Conservation (phyloP, 2,113 vertebrate species). For the Aegotheles bennettii region DNA sequence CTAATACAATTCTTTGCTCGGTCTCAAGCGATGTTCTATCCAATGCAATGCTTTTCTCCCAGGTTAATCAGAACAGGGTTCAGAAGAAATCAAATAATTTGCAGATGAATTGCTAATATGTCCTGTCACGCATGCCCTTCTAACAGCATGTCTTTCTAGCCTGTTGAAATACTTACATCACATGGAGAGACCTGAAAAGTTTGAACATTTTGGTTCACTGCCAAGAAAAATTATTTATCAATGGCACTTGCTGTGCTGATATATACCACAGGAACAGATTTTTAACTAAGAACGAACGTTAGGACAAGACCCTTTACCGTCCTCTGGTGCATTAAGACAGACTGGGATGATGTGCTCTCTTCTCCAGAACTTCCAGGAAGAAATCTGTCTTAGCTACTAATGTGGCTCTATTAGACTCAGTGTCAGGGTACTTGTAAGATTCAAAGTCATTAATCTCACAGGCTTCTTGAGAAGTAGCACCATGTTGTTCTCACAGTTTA, state of each 20-base stretch:
- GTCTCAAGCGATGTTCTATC: not conserved
- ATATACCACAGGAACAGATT: slow-evolving; percentile 31
- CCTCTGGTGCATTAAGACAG: not conserved
- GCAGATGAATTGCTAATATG: slow-evolving; percentile 39
- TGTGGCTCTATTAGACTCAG: not conserved
- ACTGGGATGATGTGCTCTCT: not conserved
- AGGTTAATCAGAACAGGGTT: slow-evolving; percentile 24
- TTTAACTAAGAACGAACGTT: not conserved
- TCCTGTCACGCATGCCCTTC: not conserved
- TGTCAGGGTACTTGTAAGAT: not conserved
- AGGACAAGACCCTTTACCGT: slow-evolving; percentile 35
- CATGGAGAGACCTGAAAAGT: slow-evolving; percentile 46
- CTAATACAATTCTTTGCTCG: not conserved
- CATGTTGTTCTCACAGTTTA: not conserved
- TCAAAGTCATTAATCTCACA: not conserved
- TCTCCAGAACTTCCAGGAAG: not conserved
- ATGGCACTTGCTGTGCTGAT: slow-evolving; percentile 17
- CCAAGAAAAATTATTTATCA: slow-evolving; percentile 52
- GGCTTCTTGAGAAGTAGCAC: not conserved
- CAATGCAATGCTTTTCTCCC: slow-evolving; percentile 16
- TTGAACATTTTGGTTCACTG: slow-evolving; percentile 38
- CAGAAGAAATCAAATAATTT: slow-evolving; percentile 47
- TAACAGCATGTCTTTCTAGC: slow-evolving; percentile 20
- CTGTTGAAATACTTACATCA: slow-evolving; percentile 34
- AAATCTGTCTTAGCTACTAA: not conserved